Evolutionary conservation across 2,797 vertebrate species (phyloP).

Genomic region (Anguilla marmorata): DNA sequence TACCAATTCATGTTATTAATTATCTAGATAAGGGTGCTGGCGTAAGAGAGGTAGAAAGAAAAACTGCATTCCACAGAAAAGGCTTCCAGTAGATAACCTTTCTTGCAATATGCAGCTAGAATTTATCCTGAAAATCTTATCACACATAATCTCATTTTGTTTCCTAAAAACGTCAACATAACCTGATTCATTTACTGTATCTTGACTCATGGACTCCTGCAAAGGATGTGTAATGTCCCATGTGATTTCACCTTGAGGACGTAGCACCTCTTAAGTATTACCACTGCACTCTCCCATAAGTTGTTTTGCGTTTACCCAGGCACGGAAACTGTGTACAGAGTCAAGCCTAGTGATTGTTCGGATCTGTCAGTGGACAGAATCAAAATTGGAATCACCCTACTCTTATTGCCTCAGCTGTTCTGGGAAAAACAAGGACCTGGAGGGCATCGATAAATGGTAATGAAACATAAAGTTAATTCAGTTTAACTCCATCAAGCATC

Average conservation of each 20-base stretch:
- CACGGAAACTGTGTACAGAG: slow-evolving; percentile 1
- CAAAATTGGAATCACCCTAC: slow-evolving; percentile 8
- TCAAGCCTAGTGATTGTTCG: slow-evolving; percentile 14
- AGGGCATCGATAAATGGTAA: slow-evolving; percentile 52
- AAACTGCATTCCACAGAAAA: slow-evolving; percentile 21
- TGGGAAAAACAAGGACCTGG: slow-evolving; percentile 43
- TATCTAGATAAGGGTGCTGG: slow-evolving; percentile 66
- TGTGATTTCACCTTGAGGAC: slow-evolving; percentile 28
- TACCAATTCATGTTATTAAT: slow-evolving; percentile 69
- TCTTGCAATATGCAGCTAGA: not conserved
- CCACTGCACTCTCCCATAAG: not conserved
- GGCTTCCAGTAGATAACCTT: slow-evolving; percentile 26
- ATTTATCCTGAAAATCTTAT: slow-evolving; percentile 50
- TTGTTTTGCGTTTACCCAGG: slow-evolving; percentile 11
- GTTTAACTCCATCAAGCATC: slow-evolving; percentile 59
- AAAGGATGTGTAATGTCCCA: slow-evolving; percentile 1
- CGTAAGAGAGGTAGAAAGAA: slow-evolving; percentile 54
- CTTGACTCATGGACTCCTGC: slow-evolving; percentile 1
- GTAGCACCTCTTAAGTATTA: not conserved
- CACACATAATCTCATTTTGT: slow-evolving; percentile 36
- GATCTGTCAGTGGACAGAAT: slow-evolving; percentile 5
- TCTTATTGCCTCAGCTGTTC: slow-evolving; percentile 24
- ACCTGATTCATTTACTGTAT: slow-evolving; percentile 41
- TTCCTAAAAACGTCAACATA: slow-evolving; percentile 45
- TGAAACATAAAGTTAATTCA: slow-evolving; percentile 62